These are phyloP conservation scores for Anguilla marmorata DNA, from an alignment of 2,797 vertebrate species.

Conservation along the genomic window DNA sequence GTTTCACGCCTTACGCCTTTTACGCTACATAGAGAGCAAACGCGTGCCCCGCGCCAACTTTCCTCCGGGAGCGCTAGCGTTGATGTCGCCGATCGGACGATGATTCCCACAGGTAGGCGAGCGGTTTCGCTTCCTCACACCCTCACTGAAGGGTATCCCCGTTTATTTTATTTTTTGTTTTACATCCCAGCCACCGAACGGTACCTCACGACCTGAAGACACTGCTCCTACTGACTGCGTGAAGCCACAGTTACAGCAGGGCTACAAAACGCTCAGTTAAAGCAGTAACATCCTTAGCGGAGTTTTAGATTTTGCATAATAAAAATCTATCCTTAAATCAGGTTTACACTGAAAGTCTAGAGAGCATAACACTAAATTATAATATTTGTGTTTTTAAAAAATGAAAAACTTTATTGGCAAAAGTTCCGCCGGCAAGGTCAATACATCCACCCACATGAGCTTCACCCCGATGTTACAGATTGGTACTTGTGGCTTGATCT, in stretches of 20 bases:
- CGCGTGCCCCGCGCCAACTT: too few species aligned
- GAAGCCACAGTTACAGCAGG: not conserved
- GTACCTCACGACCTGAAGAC: too few species aligned
- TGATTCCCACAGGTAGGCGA: too few species aligned
- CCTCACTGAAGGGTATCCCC: too few species aligned
- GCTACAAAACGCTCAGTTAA: not conserved
- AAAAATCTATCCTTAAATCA: not conserved
- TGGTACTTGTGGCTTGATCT: conserved; percentile 58
- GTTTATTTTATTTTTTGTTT: too few species aligned
- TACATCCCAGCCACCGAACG: too few species aligned
- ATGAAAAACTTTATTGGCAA: not conserved
- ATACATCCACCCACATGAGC: not conserved
- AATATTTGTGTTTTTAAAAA: not conserved
- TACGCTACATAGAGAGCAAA: too few species aligned
- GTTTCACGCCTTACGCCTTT: too few species aligned
- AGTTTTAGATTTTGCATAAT: not conserved
- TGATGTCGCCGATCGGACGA: too few species aligned
- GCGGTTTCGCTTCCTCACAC: too few species aligned
- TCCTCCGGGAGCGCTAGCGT: too few species aligned
- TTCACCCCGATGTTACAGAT: conserved; percentile 39
- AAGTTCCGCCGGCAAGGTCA: not conserved
- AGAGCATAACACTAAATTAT: not conserved
- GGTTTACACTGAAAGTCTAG: not conserved
- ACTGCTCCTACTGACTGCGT: too few species aligned
- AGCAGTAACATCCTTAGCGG: not conserved